These are phyloP conservation scores for Nudaria mundana DNA, from an alignment of 2,888 invertebrate genomes.

Conservation along the genomic window DNA sequence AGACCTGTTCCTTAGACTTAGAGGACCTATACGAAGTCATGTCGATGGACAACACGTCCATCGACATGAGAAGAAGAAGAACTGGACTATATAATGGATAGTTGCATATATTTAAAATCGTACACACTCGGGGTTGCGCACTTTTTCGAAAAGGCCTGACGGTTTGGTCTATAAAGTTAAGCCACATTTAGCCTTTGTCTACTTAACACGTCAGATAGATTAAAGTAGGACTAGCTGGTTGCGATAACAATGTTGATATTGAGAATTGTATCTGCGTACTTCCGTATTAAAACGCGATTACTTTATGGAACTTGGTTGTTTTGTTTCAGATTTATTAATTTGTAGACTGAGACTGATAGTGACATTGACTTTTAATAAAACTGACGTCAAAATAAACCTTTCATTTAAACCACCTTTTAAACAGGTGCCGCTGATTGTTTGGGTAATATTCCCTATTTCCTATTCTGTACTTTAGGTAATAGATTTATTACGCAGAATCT, in stretches of 20 bases:
- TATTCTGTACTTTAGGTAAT: too few relatives aligned
- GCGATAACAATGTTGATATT: conserved; percentile 27
- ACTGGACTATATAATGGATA: too few relatives aligned
- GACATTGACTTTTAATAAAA: background rate
- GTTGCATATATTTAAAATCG: too few relatives aligned
- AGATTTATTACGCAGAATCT: too few relatives aligned
- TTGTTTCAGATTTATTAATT: conserved; percentile 1
- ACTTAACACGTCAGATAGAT: conserved; percentile 28
- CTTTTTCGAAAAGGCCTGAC: conserved; percentile 16
- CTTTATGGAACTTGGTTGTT: background rate
- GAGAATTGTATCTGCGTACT: conserved; percentile 11
- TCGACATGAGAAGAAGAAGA: too few relatives aligned
- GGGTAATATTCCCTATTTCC: too few relatives aligned
- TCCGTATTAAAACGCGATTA: conserved; percentile 9
- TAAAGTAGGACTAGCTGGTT: conserved; percentile 23
- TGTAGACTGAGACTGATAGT: background rate
- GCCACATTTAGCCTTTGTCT: conserved; percentile 31
- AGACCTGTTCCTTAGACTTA: too few relatives aligned
- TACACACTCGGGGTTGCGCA: too few relatives aligned
- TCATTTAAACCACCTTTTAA: too few relatives aligned
- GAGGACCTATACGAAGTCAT: too few relatives aligned
- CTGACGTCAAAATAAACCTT: background rate
- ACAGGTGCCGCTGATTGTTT: too few relatives aligned
- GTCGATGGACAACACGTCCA: too few relatives aligned
- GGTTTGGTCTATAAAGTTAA: conserved; percentile 36